A percentile compares a stretch with the other conserved stretches of the same genome.
Conservation (phyloP, 2,888 invertebrate genomes). For the Zeuzera pyrina region DNA sequence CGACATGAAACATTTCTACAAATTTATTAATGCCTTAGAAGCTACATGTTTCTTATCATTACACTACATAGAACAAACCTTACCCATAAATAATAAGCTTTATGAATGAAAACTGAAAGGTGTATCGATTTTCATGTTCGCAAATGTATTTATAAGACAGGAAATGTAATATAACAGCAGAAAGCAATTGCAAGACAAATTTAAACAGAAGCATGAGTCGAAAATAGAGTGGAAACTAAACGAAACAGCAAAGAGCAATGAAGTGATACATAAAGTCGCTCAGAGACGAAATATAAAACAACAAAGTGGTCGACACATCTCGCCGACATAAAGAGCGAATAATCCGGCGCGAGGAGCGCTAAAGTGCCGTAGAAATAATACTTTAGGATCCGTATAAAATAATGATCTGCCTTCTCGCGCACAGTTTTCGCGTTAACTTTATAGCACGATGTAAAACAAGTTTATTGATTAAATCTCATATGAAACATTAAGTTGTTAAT, state of each 20-base stretch:
- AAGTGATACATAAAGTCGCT: conserved; percentile 66
- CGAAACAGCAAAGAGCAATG: conserved; percentile 67
- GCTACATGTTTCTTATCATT: no score
- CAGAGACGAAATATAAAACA: conserved; percentile 67
- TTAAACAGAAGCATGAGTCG: conserved; percentile 65
- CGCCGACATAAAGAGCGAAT: conserved; percentile 57
- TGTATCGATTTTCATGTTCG: no score
- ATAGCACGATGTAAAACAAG: conserved; percentile 30
- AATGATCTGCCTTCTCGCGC: conserved; percentile 48
- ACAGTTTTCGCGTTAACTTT: conserved; percentile 33
- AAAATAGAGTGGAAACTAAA: conserved; percentile 65
- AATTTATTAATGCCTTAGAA: no score
- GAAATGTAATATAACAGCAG: no score
- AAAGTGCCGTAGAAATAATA: conserved; percentile 46
- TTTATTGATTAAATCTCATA: no score
- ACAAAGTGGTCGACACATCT: conserved; percentile 68
- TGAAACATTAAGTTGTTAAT: no score
- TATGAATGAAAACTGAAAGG: no score
- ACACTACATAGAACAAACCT: no score
- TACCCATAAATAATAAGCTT: no score
- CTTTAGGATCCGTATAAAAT: conserved; percentile 56
- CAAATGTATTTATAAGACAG: no score
- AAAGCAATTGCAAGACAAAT: conserved; percentile 28
- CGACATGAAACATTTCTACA: no score
- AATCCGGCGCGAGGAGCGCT: conserved; percentile 51